Evolutionary conservation across 2,113 vertebrate genomes (phyloP).

Genomic region (Pedionomus torquatus): DNA sequence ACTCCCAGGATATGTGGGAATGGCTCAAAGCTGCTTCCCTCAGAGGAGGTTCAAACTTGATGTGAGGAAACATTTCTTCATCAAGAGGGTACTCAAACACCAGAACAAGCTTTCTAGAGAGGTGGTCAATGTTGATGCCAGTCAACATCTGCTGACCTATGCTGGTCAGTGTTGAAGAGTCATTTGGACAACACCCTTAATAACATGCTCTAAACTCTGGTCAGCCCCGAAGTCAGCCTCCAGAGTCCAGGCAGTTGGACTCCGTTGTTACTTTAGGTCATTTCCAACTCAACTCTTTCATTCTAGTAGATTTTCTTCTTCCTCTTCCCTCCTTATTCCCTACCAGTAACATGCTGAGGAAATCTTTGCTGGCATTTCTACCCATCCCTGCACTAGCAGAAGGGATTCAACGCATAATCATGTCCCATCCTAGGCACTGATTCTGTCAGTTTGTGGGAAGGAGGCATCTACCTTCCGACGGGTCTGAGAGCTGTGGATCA

Average conservation of each 20-base stretch:
- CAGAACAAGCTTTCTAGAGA: neutral
- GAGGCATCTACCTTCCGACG: neutral
- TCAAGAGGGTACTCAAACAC: neutral
- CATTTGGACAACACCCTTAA: neutral
- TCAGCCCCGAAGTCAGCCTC: too few relatives aligned
- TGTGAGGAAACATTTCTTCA: neutral
- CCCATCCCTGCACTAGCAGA: neutral
- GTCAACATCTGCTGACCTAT: too few relatives aligned
- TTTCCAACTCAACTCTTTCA: neutral
- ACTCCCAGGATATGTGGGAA: fast-evolving
- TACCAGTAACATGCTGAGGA: neutral
- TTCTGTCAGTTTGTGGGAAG: neutral
- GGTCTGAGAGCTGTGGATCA: neutral
- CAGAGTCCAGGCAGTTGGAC: neutral
- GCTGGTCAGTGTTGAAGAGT: neutral
- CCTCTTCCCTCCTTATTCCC: neutral
- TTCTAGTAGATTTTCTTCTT: neutral
- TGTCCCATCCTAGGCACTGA: neutral
- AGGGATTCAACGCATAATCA: neutral
- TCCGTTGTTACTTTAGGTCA: fast-evolving
- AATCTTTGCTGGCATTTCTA: neutral
- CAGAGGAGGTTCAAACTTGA: neutral
- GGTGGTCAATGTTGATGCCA: neutral
- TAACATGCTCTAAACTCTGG: neutral
- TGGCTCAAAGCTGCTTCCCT: neutral